These are phyloP conservation scores for Catocala sponsa DNA, from an alignment of 2,888 invertebrate genomes.

Conservation along the genomic window DNA sequence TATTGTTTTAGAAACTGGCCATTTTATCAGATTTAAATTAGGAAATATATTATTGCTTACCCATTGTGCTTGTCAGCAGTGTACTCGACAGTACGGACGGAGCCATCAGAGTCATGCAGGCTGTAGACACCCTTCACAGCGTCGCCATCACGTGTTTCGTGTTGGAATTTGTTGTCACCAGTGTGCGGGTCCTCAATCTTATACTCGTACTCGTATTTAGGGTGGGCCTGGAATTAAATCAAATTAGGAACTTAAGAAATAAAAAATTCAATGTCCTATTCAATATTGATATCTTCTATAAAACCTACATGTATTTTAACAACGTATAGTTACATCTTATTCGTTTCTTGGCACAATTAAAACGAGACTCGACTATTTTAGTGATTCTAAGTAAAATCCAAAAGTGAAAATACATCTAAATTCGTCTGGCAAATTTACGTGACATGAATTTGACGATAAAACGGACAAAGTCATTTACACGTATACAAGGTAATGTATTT, in stretches of 20 bases:
- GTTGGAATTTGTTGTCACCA: constrained; percentile 87
- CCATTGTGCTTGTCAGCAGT: constrained; percentile 83
- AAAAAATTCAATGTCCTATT: too few relatives aligned
- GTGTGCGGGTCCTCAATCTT: constrained; percentile 86
- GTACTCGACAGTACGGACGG: constrained; percentile 87
- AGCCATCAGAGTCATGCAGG: constrained; percentile 87
- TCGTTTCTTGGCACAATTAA: too few relatives aligned
- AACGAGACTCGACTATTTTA: too few relatives aligned
- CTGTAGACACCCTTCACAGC: constrained; percentile 87
- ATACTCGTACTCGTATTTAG: constrained; percentile 86
- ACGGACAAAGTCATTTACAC: not conserved
- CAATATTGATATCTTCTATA: too few relatives aligned
- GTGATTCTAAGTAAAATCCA: constrained; percentile 1
- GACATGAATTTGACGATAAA: not conserved
- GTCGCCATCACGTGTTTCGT: constrained; percentile 86
- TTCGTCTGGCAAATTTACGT: constrained; percentile 1
- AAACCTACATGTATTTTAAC: too few relatives aligned
- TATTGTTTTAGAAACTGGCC: too few relatives aligned
- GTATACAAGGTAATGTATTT: not conserved
- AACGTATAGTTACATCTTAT: too few relatives aligned
- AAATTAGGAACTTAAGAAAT: too few relatives aligned
- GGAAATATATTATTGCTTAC: constrained; percentile 56
- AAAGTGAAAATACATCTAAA: constrained; percentile 12
- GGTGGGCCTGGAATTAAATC: constrained; percentile 68
- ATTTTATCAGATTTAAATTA: too few relatives aligned